Evolutionary conservation across 2,113 vertebrate genomes (phyloP), one percentile per base, ranked within the genome.

Genomic region (Melanotaenia duboulayi): DNA sequence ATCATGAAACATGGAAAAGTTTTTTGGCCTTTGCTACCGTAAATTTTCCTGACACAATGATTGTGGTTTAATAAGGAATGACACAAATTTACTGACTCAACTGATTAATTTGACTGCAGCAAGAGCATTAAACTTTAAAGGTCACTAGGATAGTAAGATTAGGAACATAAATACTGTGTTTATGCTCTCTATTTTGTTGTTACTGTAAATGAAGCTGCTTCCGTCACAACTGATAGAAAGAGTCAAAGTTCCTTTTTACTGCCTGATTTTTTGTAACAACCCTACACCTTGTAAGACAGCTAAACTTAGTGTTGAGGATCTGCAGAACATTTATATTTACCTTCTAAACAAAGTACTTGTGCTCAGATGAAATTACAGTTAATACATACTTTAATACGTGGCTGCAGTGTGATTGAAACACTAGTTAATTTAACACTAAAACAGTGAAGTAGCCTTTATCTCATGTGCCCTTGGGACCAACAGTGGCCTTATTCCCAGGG

Each of bases 191-290:
- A 0, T 60, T 59, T 62, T 62, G 42, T 49, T 81, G 19, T 58
- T 23, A 20, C 20, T 78, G 54, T 80, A 59, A 72, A 74, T 73
- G 68, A 50, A 76, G 68, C 80, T 13, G 58, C 80, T 76, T 61
- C 32, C 50, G 28, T 7, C 4, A 4, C 22, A 8, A 4, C 2
- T 2, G 3, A 4, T 20, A 20, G 3, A 19, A 22, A 20, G 11
- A 76, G 48, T 81, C 81, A 83, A 82, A 85, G 74, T 83, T 44
- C 13, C 11, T 4, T 4, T 57, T 66, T 19, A 24, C 52, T 58
- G 56, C 69, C 32, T 28, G 37, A 35, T 37, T 58, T 52, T 23
- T 42, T 44, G 20, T 35, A 32, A 25, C n/a, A 61, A 11, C 23
- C 13, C 12, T 51, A 32, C 42, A 28, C n/a, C 52, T 39, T 1